A percentile compares a stretch with the other conserved stretches of the same genome.
Evolutionary conservation across 2,113 vertebrate genomes (phyloP).

Genomic region (Coreoperca whiteheadi): DNA sequence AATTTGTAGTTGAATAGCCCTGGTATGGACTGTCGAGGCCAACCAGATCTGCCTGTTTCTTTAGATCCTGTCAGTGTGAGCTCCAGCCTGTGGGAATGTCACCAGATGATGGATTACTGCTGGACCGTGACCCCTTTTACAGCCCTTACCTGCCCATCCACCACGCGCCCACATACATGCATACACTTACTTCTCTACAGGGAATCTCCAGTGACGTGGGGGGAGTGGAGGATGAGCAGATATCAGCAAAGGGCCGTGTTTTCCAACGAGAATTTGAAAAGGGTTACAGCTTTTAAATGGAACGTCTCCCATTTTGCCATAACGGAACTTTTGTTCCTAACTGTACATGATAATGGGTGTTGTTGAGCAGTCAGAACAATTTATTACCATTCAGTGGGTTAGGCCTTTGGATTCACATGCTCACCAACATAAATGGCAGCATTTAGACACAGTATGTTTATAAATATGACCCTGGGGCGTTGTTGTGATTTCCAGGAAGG

Average conservation of each 20-base stretch:
- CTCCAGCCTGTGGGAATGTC: constrained; percentile 9
- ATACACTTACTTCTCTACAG: neutral
- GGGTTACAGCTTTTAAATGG: neutral
- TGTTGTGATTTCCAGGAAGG: constrained; percentile 89
- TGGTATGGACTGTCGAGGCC: neutral
- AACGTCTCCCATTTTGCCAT: neutral
- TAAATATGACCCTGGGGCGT: neutral
- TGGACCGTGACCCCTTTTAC: constrained; percentile 4
- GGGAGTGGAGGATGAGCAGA: neutral
- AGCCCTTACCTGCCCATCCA: neutral
- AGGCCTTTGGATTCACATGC: neutral
- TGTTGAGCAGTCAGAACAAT: neutral
- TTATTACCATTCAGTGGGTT: neutral
- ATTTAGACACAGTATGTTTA: neutral
- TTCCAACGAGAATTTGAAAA: neutral
- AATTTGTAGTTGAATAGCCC: too few relatives aligned
- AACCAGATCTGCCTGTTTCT: neutral
- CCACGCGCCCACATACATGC: neutral
- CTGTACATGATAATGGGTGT: neutral
- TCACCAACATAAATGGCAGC: neutral
- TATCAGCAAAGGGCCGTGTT: neutral
- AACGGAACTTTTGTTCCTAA: too few relatives aligned
- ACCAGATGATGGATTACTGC: constrained; percentile 26
- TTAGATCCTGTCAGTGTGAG: neutral
- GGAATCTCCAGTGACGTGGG: neutral